Evolutionary conservation across 2,888 invertebrate species (phyloP).

Genomic region (Axea sp.): DNA sequence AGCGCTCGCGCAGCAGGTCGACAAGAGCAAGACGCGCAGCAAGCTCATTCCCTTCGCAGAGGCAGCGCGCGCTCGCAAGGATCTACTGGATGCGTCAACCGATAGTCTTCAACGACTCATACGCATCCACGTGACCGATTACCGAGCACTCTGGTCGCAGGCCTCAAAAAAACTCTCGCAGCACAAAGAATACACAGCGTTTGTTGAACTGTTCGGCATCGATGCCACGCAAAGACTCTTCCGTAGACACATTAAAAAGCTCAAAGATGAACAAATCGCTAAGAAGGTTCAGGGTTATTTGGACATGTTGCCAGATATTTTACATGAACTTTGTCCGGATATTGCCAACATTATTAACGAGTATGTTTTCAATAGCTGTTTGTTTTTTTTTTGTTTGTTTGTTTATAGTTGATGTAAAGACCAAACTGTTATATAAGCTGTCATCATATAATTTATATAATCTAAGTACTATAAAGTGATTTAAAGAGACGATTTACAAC

Average conservation of each 20-base stretch:
- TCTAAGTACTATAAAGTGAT: no score
- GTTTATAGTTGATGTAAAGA: no score
- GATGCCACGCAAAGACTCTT: slow-evolving; percentile 90
- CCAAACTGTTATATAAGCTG: no score
- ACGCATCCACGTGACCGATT: slow-evolving; percentile 89
- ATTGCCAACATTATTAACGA: slow-evolving; percentile 80
- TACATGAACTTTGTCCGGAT: slow-evolving; percentile 89
- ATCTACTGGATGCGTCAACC: slow-evolving; percentile 92
- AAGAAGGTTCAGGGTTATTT: slow-evolving; percentile 88
- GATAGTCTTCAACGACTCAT: slow-evolving; percentile 94
- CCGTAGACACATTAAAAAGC: slow-evolving; percentile 87
- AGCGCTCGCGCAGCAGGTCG: slow-evolving; percentile 93
- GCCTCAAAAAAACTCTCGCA: slow-evolving; percentile 91
- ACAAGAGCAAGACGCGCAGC: slow-evolving; percentile 90
- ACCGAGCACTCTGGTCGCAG: slow-evolving; percentile 91
- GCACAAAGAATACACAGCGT: slow-evolving; percentile 93
- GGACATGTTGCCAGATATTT: slow-evolving; percentile 87
- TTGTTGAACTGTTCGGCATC: slow-evolving; percentile 93
- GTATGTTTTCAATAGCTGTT: slow-evolving; percentile 67
- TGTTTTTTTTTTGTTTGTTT: slow-evolving; percentile 3
- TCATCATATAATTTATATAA: no score
- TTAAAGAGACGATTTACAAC: no score
- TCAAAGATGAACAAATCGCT: slow-evolving; percentile 90
- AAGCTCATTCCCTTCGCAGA: slow-evolving; percentile 89
- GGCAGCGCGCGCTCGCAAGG: slow-evolving; percentile 91